Conservation (phyloP, 2,113 vertebrate genomes). For the Reinhardtius hippoglossoides region DNA sequence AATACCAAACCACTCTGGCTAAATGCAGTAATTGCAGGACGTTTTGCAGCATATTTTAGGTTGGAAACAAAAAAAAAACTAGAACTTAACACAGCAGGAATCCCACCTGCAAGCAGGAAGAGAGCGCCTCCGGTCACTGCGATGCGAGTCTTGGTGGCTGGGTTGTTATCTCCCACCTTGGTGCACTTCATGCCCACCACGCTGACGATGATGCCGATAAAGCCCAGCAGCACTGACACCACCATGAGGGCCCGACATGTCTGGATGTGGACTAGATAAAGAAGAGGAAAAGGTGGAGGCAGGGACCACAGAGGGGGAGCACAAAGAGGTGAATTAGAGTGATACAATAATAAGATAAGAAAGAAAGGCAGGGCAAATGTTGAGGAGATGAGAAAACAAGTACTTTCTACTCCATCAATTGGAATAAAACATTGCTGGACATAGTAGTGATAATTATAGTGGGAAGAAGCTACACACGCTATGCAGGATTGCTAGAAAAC, state of each 20-base stretch:
- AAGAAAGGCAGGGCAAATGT: neutral
- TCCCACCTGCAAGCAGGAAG: conserved; percentile 92
- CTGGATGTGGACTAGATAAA: conserved; percentile 92
- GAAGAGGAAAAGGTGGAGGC: conserved; percentile 12
- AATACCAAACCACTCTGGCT: conserved; percentile 25
- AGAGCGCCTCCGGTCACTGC: conserved; percentile 91
- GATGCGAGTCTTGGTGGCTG: conserved; percentile 89
- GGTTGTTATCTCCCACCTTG: conserved; percentile 94
- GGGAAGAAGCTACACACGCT: conserved; percentile 18
- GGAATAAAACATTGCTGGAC: conserved; percentile 29
- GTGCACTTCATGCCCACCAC: conserved; percentile 99
- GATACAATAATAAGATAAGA: neutral
- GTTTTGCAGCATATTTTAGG: neutral
- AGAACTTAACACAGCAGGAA: neutral
- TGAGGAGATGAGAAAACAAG: conserved; percentile 17
- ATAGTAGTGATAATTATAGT: conserved; percentile 37
- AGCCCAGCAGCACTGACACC: conserved; percentile 92
- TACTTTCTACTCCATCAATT: conserved; percentile 20
- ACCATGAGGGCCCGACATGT: conserved; percentile 96
- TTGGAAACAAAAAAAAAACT: neutral
- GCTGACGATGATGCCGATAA: conserved; percentile 91
- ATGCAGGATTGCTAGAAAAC: conserved; percentile 41
- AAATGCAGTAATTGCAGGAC: conserved; percentile 7
- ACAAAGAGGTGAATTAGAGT: neutral
- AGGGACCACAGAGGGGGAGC: neutral